These are phyloP conservation scores for Corynorhinus townsendii DNA, from an alignment of 2,113 vertebrate genomes.

Conservation along the genomic window DNA sequence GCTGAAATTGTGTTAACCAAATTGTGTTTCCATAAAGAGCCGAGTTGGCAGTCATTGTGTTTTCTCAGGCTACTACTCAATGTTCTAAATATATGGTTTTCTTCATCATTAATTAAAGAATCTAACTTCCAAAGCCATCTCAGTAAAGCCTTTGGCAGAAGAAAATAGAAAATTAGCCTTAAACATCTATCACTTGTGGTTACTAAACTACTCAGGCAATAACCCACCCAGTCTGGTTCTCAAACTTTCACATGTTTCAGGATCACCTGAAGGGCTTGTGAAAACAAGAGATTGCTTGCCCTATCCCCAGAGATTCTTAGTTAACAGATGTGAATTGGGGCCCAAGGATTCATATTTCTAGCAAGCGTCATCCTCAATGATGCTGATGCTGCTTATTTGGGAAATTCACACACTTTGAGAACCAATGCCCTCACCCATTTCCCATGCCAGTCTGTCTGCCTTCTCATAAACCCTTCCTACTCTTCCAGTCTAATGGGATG, in stretches of 20 bases:
- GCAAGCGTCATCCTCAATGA: background rate
- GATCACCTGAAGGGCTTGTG: background rate
- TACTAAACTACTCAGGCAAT: background rate
- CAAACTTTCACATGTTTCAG: background rate
- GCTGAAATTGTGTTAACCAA: background rate
- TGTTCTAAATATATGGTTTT: background rate
- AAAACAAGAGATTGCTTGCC: background rate
- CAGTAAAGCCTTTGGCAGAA: background rate
- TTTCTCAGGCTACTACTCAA: background rate
- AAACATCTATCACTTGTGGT: background rate
- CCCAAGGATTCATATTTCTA: background rate
- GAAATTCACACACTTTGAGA: background rate
- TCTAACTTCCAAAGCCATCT: background rate
- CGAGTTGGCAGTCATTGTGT: background rate
- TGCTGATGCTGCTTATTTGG: background rate
- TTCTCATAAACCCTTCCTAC: background rate
- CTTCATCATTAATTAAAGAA: background rate
- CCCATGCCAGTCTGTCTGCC: too few species aligned
- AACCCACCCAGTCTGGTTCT: background rate
- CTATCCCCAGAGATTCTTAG: background rate
- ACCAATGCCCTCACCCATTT: background rate
- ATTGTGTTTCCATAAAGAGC: background rate
- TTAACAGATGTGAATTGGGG: background rate
- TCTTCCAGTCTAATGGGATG: background rate
- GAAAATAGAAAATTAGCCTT: background rate